A percentile compares a stretch with the other conserved stretches of the same genome.
These are phyloP conservation scores for Sepioteuthis lessoniana DNA, from an alignment of 2,888 invertebrate genomes.

Conservation along the genomic window DNA sequence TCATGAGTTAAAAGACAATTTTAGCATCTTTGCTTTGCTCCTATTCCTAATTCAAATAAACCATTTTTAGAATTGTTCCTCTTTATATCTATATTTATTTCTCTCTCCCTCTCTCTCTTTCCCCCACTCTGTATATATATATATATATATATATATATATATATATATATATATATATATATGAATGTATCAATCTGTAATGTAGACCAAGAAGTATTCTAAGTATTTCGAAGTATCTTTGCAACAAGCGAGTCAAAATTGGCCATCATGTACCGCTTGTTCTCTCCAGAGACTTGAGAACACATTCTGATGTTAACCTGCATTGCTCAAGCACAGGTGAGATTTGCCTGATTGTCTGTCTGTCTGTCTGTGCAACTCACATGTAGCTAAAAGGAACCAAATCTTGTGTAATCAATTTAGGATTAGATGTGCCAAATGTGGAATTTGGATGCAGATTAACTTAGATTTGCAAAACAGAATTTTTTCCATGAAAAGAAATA, in stretches of 20 bases:
- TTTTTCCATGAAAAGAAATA: background rate
- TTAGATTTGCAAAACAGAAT: background rate
- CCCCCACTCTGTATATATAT: no score
- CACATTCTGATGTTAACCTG: background rate
- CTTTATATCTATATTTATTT: no score
- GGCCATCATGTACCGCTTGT: background rate
- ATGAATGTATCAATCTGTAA: background rate
- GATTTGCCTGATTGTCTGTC: background rate
- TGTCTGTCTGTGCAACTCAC: background rate
- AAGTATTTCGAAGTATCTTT: background rate
- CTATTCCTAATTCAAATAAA: no score
- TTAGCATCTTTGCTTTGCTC: no score
- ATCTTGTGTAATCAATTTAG: background rate
- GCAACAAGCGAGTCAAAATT: background rate
- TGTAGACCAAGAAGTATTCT: background rate
- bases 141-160: no score
- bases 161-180: no score
- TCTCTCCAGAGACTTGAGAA: background rate
- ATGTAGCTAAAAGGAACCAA: background rate
- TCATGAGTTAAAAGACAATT: no score
- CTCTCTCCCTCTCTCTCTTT: no score
- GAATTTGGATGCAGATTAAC: background rate
- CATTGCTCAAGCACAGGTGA: background rate
- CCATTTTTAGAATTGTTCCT: no score
- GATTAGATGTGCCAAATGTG: conserved; percentile 8